phyloP scores from a whole-genome alignment of 2,113 vertebrate genomes.

The Myotis davidii region DNA sequence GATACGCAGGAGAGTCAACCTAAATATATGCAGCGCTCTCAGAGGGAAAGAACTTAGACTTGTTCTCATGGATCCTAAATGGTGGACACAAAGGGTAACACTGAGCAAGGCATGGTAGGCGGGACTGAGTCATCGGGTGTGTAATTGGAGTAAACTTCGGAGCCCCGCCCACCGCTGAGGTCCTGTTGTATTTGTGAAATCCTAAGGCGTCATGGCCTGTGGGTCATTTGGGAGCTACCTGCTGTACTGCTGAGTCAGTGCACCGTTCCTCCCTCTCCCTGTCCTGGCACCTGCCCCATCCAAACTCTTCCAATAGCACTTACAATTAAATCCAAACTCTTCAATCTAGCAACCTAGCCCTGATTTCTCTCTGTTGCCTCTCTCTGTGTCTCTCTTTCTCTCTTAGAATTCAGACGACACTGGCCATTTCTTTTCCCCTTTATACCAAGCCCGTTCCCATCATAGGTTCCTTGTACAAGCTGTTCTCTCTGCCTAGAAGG shows the following conservation, averaged over 20 bases:
- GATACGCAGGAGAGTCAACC: neutral
- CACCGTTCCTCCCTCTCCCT: neutral
- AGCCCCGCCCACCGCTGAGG: neutral
- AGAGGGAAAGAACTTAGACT: neutral
- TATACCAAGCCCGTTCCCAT: neutral
- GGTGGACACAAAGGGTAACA: neutral
- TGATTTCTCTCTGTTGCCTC: neutral
- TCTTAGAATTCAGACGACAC: neutral
- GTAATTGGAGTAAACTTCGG: neutral
- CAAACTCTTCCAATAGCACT: neutral
- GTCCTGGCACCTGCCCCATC: neutral
- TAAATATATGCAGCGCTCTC: neutral
- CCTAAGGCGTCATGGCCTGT: neutral
- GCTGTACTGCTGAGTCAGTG: rapidly evolving
- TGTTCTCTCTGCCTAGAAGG: neutral
- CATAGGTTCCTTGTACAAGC: neutral
- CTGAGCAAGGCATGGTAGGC: neutral
- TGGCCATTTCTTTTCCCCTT: neutral
- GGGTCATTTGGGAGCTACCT: too few relatives aligned
- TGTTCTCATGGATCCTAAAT: neutral
- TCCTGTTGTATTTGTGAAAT: neutral
- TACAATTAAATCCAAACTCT: neutral
- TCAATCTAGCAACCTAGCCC: too few relatives aligned
- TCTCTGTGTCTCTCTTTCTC: neutral
- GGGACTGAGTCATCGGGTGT: neutral